Base-by-base conservation (phyloP, 1,140 invertebrate genomes). In the Catajapyx aquilonaris region DNA sequence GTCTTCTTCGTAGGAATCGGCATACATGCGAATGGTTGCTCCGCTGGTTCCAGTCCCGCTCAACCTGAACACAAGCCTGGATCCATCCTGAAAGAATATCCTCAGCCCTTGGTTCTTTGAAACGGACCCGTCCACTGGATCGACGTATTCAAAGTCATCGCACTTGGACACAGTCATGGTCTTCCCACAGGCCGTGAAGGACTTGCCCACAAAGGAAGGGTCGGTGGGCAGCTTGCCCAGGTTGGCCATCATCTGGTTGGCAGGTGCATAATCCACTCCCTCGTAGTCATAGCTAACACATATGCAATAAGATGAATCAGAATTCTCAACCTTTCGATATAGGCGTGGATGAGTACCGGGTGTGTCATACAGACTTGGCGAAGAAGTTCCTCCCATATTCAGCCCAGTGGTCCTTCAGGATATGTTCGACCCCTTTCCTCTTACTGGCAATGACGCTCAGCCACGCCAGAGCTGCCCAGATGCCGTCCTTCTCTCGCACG, bases 251-350 rank as follows among this genome's bases (percentile, higher is more conserved):
- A 96, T 80, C 52, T 81, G 64, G 46, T 86, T 77, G 34, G 85
- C 87, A 20, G 68, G 69, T n/a, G 73, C 77, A 16, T 70, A 57
- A 34, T 86, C 80, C 52, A 87, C 90, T 52, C 93, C 84, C 61
- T 98, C 93, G 63, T 96, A 98, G 60, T 98, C 93, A 55, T 96
- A 94, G 49, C 80, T 83, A n/a, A n/a, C n/a, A n/a, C n/a, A n/a
- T n/a, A n/a, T n/a, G n/a, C n/a, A n/a, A n/a, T n/a, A n/a, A n/a
- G n/a, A n/a, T n/a, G n/a, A n/a, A n/a, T n/a, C n/a, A n/a, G n/a
- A n/a, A n/a, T n/a, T n/a, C n/a, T n/a, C n/a, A n/a, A n/a, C n/a
- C n/a, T n/a, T n/a, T n/a, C n/a, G n/a, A n/a, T n/a, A n/a, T n/a
- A n/a, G n/a, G n/a, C n/a, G n/a, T n/a, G n/a, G n/a, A n/a, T n/a